Percentiles rank a stretch among this genome's conserved stretches.
Evolutionary conservation across 2,113 vertebrate species (phyloP).

Genomic region (Crocuta crocuta): DNA sequence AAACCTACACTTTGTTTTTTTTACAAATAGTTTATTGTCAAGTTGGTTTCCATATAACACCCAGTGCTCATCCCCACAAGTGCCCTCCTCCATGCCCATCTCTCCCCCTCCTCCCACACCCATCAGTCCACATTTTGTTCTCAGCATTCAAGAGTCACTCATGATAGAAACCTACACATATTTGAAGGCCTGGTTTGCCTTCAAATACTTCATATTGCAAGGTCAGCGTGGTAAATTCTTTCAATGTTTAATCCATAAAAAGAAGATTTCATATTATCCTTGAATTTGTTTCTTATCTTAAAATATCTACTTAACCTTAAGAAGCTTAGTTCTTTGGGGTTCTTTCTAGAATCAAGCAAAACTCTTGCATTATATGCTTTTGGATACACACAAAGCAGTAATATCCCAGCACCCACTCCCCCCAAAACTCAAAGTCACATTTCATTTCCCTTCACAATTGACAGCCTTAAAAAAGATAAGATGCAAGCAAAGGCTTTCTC

Average conservation of each 20-base stretch:
- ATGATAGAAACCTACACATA: no score
- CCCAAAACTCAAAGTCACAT: neutral
- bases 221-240: neutral
- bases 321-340: neutral
- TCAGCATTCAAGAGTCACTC: no score
- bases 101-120: no score
- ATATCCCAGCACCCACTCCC: neutral
- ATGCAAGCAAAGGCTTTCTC: neutral
- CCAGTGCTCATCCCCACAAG: no score
- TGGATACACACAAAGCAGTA: neutral
- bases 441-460: slow-evolving; percentile 7
- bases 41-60: no score
- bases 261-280: neutral
- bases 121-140: no score
- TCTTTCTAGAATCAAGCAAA: neutral
- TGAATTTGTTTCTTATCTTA: neutral
- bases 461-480: neutral
- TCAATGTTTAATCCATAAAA: neutral
- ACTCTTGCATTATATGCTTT: neutral
- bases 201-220: neutral
- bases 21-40: no score
- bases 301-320: neutral
- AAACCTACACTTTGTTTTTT: neutral
- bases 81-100: no score
- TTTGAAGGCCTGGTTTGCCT: neutral